Conservation (phyloP, 2,888 invertebrate genomes). For the Ochropacha duplaris region DNA sequence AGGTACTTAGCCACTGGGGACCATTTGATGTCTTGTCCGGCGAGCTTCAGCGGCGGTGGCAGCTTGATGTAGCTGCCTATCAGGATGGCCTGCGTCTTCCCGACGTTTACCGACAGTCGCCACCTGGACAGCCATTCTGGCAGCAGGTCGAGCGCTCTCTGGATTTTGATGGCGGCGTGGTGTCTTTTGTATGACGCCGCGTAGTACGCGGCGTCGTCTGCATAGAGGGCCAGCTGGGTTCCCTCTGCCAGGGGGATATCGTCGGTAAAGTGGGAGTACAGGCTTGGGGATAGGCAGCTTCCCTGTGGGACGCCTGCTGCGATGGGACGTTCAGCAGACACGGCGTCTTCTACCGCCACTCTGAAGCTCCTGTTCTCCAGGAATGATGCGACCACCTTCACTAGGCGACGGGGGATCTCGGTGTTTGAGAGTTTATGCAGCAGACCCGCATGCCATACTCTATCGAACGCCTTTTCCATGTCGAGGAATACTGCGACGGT, state of each 20-base stretch:
- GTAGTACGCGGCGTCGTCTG: neutral
- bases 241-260: conserved; percentile 16
- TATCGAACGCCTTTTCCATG: no score
- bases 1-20: conserved; percentile 18
- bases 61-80: neutral
- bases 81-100: conserved; percentile 21
- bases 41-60: conserved; percentile 4
- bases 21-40: conserved; percentile 12
- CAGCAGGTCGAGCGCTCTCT: conserved; percentile 12
- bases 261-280: conserved; percentile 20
- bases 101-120: conserved; percentile 12
- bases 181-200: conserved; percentile 22
- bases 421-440: conserved; percentile 24
- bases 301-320: conserved; percentile 17
- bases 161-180: neutral
- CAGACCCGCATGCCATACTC: conserved; percentile 28
- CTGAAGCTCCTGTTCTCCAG: conserved; percentile 17
- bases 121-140: conserved; percentile 8
- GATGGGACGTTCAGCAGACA: conserved; percentile 12
- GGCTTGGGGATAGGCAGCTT: conserved; percentile 16
- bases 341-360: conserved; percentile 16
- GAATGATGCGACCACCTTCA: conserved; percentile 20
- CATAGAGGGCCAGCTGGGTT: neutral
- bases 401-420: conserved; percentile 8
- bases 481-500: conserved; percentile 25